Base-by-base conservation (phyloP, 2,888 invertebrate species). In the Craniophora ligustri region DNA sequence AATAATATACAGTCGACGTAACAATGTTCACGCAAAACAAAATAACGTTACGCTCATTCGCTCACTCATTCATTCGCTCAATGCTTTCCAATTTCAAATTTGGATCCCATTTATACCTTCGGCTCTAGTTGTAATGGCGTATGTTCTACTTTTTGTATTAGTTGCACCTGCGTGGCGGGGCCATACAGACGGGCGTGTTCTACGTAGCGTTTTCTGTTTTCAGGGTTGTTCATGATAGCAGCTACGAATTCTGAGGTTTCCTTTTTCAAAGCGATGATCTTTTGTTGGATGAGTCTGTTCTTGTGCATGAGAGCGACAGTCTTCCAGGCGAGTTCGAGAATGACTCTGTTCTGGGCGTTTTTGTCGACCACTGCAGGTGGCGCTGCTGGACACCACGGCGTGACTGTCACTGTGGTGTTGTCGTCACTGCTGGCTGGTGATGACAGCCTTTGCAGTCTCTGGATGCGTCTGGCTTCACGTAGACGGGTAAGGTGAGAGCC, bases 211-310 rank as follows among this genome's bases (percentile, higher is more conserved):
- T 72, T 76, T 26, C 67, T 78, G 36, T 88, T 91, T 39, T 91
- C 91, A 0, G 94, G 94, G 74, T 95, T 95, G 39, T 89, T 94
- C 86, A 95, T 85, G 3, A 95, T 94, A 2, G 94, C 90, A 30
- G 94, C 88, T 13, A 96, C 94, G 67, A 95, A 95, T 53, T 94
- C 94, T 3, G 94, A 92, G 0, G 96, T 95, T 84, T 96, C 95
- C 53, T 94, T 88, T 72, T 95, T 95, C 28, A 96, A 77, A 19
- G 93, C 94, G 5, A 94, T 88, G 49, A 96, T 89, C 69, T 95
- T 95, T 56, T 94, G 92, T 70, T 95, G 95, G 51, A 96, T 91
- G 32, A 95, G 75, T 58, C 91, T 94, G 83, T 95, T 95, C 61
- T 94, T 94, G 58, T 94, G 94, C 88, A 95, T 94, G 15, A 96